Evolutionary conservation across 2,888 invertebrate genomes (phyloP).

Genomic region (Syrista parreyssii): DNA sequence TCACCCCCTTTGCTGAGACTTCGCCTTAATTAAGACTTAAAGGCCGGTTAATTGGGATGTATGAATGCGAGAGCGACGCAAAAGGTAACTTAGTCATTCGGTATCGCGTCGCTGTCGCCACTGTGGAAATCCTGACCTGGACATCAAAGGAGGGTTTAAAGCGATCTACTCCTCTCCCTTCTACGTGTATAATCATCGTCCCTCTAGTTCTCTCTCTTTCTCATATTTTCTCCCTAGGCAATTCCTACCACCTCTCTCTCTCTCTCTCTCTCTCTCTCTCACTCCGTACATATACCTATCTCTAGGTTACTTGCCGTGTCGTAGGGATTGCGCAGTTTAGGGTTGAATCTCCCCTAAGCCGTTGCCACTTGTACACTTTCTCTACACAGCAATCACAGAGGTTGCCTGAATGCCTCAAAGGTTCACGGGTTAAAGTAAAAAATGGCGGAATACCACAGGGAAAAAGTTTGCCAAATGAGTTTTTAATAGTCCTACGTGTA

Average conservation of each 20-base stretch:
- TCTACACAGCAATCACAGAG: neutral
- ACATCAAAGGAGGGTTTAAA: conserved; percentile 51
- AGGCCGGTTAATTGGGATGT: conserved; percentile 47
- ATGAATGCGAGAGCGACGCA: conserved; percentile 2
- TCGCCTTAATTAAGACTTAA: conserved; percentile 48
- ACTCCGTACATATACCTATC: neutral
- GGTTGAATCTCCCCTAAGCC: neutral
- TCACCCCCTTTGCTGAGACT: neutral
- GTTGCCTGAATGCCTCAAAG: neutral
- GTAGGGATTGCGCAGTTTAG: neutral
- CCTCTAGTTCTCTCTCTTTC: conserved; percentile 8
- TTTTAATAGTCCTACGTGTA: neutral
- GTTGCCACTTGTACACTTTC: neutral
- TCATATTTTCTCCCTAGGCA: conserved; percentile 16
- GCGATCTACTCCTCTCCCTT: conserved; percentile 25
- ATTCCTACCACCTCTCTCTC: neutral
- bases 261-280: conserved; percentile 2
- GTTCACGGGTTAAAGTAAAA: neutral
- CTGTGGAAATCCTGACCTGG: conserved; percentile 42
- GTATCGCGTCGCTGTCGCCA: neutral
- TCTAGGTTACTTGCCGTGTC: neutral
- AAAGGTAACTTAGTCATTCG: neutral
- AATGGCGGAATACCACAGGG: neutral
- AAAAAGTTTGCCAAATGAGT: neutral
- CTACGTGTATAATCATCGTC: neutral